Evolutionary conservation across 2,888 invertebrate species (phyloP), one percentile per base, ranked within the genome.

Genomic region (Elysia crispata): DNA sequence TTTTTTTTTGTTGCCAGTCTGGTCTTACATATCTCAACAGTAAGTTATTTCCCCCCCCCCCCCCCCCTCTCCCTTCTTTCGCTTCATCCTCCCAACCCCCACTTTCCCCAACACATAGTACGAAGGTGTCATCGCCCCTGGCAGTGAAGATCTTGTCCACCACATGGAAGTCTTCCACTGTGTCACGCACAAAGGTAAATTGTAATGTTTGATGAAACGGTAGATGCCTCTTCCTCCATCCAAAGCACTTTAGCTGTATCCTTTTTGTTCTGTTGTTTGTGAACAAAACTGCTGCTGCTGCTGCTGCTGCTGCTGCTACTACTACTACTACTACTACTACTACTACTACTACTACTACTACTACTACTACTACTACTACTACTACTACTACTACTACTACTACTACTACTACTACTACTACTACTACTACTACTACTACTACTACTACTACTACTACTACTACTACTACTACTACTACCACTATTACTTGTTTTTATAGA

Each of bases 91-190:
- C 41, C 11, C 41, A 3, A 6, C 41, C 41, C 41, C 41, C 3
- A 3, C 41, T 41, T 41, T 3, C 41, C 3, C 11, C 11, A 6
- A n/a, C n/a, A n/a, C 41, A 6, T 41, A 97, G 95, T 99, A 96
- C 91, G 97, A 97, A 91, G 95, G 98, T 0, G 93, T 95, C 0
- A 96, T 99, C 78, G 95, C 96, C 69, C 91, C 93, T 81, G 95
- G 95, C 0, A 96, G 96, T 86, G 96, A 97, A 90, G 96, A 96
- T 30, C 90, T 99, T 31, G 97, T 99, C 0, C 99, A 99, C 92
- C 99, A 99, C 92, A 98, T 99, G 97, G 99, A 99, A 93, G 95
- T 99, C 0, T 99, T 98, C 89, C 97, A 98, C 91, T 99, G 99
- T 91, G 60, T 67, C 54, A 8, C 49, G 0, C 30, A 23, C 0